Evolutionary conservation across 2,113 vertebrate species (phyloP), one percentile per base, ranked within the genome.

Genomic region (Nycticebus coucang): DNA sequence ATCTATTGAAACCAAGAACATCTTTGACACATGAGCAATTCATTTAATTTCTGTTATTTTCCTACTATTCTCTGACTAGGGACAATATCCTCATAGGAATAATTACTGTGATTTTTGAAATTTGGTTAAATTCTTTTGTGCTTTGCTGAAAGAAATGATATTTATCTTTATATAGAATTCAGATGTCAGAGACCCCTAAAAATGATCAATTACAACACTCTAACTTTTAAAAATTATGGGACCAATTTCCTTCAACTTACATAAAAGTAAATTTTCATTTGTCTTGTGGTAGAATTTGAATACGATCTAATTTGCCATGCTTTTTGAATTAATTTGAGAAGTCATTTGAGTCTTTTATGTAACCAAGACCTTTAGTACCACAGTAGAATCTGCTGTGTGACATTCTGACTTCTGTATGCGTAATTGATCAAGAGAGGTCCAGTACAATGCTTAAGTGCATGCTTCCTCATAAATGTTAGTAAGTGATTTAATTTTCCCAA

Each of bases 401-500:
- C 97, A 97, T 97, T 98, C 98, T 97, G 95, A 88, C 96, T 97
- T 97, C 33, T 93, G 60, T 95, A 96, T 96, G n/a, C 33, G 53
- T 57, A 96, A 97, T 95, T 97, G 93, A 97, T 97, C 81, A 95
- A 97, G 90, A 85, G 62, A 62, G 91, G 66, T 92, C 88, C 75
- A 86, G 64, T 87, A 85, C 83, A 87, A 97, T 92, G 77, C 89
- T 95, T 97, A 98, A 97, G 98, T 97, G 55, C 74, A 0, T 75
- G 71, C 78, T 97, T 97, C 68, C 96, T 98, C 96, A 97, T 95
- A 98, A 98, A 98, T 97, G 84, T 87, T 98, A 97, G 95, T 95
- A 98, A 97, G 95, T 97, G 64, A 97, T 96, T 98, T 98, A 98
- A 98, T 98, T 97, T 97, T 98, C 93, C 97, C 95, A 97, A 98